Conservation (phyloP, 1,140 invertebrate genomes). For the Mamestra configurata region DNA sequence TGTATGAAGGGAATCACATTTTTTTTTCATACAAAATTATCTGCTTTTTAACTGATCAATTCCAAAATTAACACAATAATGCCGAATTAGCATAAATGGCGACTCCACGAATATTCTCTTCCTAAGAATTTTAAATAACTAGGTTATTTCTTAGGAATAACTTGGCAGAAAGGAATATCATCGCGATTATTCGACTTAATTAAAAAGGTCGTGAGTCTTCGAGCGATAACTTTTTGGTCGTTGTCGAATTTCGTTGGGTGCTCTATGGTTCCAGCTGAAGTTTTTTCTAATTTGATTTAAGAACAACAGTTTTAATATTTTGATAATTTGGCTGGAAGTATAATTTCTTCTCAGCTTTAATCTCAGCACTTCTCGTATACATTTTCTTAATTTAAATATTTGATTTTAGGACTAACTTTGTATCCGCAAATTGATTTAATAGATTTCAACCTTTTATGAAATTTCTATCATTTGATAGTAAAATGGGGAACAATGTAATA, state of each 20-base stretch:
- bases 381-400: too few relatives aligned
- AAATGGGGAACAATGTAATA: too few relatives aligned
- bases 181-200: constrained; percentile 37
- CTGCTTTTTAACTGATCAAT: background rate
- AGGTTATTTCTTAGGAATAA: constrained; percentile 16
- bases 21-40: too few relatives aligned
- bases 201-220: constrained; percentile 38
- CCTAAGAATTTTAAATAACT: constrained; percentile 34
- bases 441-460: too few relatives aligned
- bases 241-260: constrained; percentile 7
- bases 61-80: constrained; percentile 31
- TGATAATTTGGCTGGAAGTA: too few relatives aligned
- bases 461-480: too few relatives aligned
- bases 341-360: too few relatives aligned
- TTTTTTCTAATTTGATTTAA: background rate
- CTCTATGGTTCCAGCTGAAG: constrained; percentile 5
- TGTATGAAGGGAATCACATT: too few relatives aligned
- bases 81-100: constrained; percentile 17
- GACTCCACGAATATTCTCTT: background rate
- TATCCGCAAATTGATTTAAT: too few relatives aligned
- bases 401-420: too few relatives aligned
- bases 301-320: too few relatives aligned
- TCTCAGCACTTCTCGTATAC: too few relatives aligned
- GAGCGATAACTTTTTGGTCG: constrained; percentile 36
- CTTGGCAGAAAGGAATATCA: constrained; percentile 30